A percentile compares a stretch with the other conserved stretches of the same genome.
Evolutionary conservation across 2,888 invertebrate species (phyloP).

Genomic region (Lepeophtheirus nordmannii): DNA sequence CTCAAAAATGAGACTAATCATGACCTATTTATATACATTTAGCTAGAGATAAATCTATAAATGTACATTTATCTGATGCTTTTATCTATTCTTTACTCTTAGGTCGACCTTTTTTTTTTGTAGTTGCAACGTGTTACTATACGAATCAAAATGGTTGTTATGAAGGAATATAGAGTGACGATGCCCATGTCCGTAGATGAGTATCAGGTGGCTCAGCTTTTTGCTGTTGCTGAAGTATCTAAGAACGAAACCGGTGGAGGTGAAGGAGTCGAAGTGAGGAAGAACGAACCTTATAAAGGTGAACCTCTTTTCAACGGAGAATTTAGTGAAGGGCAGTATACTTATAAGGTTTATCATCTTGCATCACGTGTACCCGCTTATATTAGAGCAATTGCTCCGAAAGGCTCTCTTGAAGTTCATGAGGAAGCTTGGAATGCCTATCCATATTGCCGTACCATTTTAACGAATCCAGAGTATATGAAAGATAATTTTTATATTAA

Average conservation of each 20-base stretch:
- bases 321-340: constrained; percentile 90
- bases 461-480: constrained; percentile 37
- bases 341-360: constrained; percentile 97
- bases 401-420: constrained; percentile 42
- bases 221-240: constrained; percentile 43
- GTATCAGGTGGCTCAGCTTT: constrained; percentile 46
- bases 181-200: constrained; percentile 29
- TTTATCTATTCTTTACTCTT: background rate
- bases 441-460: constrained; percentile 42
- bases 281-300: constrained; percentile 40
- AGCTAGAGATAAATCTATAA: background rate
- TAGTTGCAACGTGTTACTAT: background rate
- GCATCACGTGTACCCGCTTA: constrained; percentile 42
- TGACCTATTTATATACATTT: too few species aligned
- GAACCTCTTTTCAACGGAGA: constrained; percentile 53
- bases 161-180: constrained; percentile 22
- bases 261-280: constrained; percentile 43
- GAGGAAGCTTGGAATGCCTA: constrained; percentile 48
- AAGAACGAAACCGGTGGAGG: constrained; percentile 46
- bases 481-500: constrained; percentile 42
- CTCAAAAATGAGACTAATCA: too few species aligned
- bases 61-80: background rate
- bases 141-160: background rate
- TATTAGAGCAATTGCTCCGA: constrained; percentile 40
- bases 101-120: background rate